Base-by-base conservation (phyloP, 2,888 invertebrate species). In the Ennomos fuscantarius region DNA sequence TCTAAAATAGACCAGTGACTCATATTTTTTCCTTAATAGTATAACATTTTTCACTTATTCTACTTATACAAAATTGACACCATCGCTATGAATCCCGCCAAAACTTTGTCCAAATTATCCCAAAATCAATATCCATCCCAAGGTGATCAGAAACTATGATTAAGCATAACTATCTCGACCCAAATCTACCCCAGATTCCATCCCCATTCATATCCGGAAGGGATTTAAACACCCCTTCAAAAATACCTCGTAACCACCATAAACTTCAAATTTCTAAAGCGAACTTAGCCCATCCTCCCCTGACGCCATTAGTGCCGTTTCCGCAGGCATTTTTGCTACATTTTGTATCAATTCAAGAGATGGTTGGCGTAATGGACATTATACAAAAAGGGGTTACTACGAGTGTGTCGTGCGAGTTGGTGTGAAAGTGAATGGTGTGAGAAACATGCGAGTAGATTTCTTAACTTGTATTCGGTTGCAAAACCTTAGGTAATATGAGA, bases 301-400 rank as follows among this genome's bases (percentile, higher is more conserved):
- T 54, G 48, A 42, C 24, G 51, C 51, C 57, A 60, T 60, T 60
- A 63, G 11, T 9, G 49, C 35, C 32, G 43, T 57, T 53, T 52
- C 55, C 60, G 42, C 49, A 31, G 49, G 52, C 63, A 51, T 58
- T 60, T 63, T 63, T 52, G 57, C 46, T 42, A 55, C 40, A 48
- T 53, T 60, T 42, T 58, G 55, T 60, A 58, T 57, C 55, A 63
- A 60, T 59, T 53, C 39, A 40, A 54, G 34, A 48, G 51, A 57
- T 54, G 48, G 32, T 32, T 48, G 46, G 51, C 31, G 37, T 63
- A 63, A 60, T 63, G 60, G 54, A 52, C 35, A 13, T 47, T 50
- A 37, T 45, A 58, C 52, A 53, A 46, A 35, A 36, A n/a, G 45
- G 45, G 42, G 42, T 39, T 61, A 55, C 47, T 42, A 50, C 31